These are phyloP conservation scores for Mastomys coucha DNA, from an alignment of 2,113 vertebrate genomes.

Conservation along the genomic window DNA sequence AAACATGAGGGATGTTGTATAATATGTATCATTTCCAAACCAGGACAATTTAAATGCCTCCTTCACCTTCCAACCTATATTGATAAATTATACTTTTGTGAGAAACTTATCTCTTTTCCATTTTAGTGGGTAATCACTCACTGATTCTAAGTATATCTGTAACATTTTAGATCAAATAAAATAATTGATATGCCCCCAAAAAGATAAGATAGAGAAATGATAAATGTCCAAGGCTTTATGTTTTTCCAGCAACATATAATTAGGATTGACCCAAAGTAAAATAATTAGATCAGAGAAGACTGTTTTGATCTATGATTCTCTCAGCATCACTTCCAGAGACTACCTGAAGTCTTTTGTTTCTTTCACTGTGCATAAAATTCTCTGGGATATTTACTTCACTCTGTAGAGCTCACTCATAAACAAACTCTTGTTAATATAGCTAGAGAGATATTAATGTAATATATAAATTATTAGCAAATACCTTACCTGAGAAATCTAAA, in stretches of 20 bases:
- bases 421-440: slow-evolving; percentile 43
- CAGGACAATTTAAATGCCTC: slow-evolving; percentile 25
- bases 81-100: slow-evolving; percentile 51
- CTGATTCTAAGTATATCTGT: slow-evolving; percentile 28
- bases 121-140: slow-evolving; percentile 41
- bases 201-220: slow-evolving; percentile 66
- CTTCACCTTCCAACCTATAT: neutral
- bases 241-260: slow-evolving; percentile 60
- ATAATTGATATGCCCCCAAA: slow-evolving; percentile 48
- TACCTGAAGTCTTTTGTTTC: neutral
- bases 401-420: neutral
- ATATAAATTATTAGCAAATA: neutral
- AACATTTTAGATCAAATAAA: slow-evolving; percentile 53
- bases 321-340: neutral
- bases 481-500: neutral
- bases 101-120: slow-evolving; percentile 60
- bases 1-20: slow-evolving; percentile 14
- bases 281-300: slow-evolving; percentile 54
- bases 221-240: slow-evolving; percentile 56
- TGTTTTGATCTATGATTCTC: slow-evolving; percentile 18
- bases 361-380: neutral
- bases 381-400: neutral
- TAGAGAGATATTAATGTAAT: neutral
- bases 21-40: neutral
- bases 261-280: slow-evolving; percentile 48